Conservation (phyloP, 2,113 vertebrate genomes). For the Platysternon megacephalum region DNA sequence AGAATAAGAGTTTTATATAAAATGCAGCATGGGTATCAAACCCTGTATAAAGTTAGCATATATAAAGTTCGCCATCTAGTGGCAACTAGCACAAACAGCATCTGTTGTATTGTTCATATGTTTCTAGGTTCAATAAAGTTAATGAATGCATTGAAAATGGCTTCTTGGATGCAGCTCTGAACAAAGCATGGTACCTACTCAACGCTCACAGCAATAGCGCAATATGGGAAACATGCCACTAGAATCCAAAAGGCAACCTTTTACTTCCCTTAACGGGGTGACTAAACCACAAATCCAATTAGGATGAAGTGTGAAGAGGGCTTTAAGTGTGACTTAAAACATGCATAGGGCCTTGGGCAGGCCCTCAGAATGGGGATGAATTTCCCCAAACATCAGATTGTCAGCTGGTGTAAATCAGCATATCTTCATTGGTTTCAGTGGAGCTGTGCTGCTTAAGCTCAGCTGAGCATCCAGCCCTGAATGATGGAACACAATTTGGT, state of each 20-base stretch:
- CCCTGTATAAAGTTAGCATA: conserved; percentile 53
- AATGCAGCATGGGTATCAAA: conserved; percentile 23
- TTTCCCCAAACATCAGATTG: not conserved
- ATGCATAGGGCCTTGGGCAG: fast-evolving
- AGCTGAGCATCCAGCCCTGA: not conserved
- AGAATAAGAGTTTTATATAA: not conserved
- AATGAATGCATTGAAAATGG: not conserved
- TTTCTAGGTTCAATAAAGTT: conserved; percentile 16
- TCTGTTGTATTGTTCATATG: not conserved
- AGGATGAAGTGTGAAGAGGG: not conserved
- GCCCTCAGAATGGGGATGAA: not conserved
- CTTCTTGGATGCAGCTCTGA: not conserved
- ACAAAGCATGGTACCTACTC: not conserved
- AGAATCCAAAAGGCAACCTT: not conserved
- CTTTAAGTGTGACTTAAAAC: not conserved
- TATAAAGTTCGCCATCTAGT: conserved; percentile 75
- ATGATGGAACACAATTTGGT: not conserved
- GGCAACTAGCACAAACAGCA: conserved; percentile 44
- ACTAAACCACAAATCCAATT: not conserved
- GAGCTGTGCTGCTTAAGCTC: not conserved
- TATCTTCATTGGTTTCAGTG: not conserved
- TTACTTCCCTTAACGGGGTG: not conserved
- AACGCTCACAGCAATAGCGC: not conserved
- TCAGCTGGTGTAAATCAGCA: not conserved
- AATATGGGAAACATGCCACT: not conserved